These are phyloP conservation scores for Parascotia fuliginaria DNA, from an alignment of 2,888 invertebrate species.

Conservation along the genomic window DNA sequence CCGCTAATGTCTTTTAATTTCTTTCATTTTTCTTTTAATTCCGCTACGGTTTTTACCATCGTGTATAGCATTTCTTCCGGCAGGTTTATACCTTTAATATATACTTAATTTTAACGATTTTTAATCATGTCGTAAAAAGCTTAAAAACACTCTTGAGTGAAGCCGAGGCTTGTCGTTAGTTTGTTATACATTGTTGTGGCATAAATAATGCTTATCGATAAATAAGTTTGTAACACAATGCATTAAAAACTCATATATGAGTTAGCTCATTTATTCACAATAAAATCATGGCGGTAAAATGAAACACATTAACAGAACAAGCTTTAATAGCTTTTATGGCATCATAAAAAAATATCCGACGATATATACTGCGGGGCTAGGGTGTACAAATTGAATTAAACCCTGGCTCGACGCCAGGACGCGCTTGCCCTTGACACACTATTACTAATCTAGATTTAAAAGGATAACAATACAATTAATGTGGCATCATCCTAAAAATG, in stretches of 20 bases:
- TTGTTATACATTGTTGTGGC: too few species aligned
- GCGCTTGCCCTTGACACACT: constrained; percentile 47
- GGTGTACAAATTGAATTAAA: constrained; percentile 68
- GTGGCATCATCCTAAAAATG: constrained; percentile 2
- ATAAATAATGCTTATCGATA: constrained; percentile 19
- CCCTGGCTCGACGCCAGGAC: constrained; percentile 62
- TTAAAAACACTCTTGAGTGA: too few species aligned
- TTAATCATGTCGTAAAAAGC: too few species aligned
- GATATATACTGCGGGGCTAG: constrained; percentile 53
- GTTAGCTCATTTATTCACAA: constrained; percentile 35
- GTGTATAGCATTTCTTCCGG: too few species aligned
- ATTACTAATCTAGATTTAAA: constrained; percentile 45
- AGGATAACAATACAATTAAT: constrained; percentile 39
- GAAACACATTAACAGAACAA: constrained; percentile 57
- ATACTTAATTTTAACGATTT: too few species aligned
- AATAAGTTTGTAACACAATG: constrained; percentile 31
- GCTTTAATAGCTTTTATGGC: constrained; percentile 63
- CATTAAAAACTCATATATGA: constrained; percentile 34
- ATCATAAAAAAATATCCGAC: constrained; percentile 57
- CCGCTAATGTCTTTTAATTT: too few species aligned
- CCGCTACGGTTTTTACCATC: too few species aligned
- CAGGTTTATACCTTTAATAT: too few species aligned
- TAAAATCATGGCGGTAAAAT: constrained; percentile 48
- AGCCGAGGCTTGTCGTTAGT: too few species aligned
- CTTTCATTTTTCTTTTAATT: too few species aligned